Evolutionary conservation across 2,888 invertebrate species (phyloP).

Genomic region (Amphipyra berbera): DNA sequence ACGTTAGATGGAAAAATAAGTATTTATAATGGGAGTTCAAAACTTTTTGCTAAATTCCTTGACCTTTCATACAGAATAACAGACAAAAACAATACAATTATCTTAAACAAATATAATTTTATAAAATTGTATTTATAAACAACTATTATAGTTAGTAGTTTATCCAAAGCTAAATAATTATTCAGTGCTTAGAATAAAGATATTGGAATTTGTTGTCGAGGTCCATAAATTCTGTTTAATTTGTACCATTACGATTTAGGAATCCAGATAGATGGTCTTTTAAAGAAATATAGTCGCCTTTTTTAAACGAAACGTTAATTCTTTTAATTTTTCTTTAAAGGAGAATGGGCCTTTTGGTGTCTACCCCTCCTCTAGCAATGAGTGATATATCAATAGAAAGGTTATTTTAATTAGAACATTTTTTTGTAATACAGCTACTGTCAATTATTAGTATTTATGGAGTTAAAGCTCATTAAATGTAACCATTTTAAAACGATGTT

Average conservation of each 20-base stretch:
- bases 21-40: constrained; percentile 8
- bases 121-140: too few relatives aligned
- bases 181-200: background rate
- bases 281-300: background rate
- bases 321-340: too few relatives aligned
- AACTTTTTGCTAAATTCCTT: constrained; percentile 29
- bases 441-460: too few relatives aligned
- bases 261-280: background rate
- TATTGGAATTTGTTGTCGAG: background rate
- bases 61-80: constrained; percentile 30
- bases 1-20: constrained; percentile 18
- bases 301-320: background rate
- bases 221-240: constrained; percentile 6
- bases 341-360: too few relatives aligned
- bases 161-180: background rate
- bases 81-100: constrained; percentile 14
- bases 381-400: too few relatives aligned
- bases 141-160: too few relatives aligned
- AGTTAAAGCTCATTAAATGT: too few relatives aligned
- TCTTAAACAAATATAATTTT: too few relatives aligned
- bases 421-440: too few relatives aligned
- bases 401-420: too few relatives aligned
- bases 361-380: too few relatives aligned
- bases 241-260: background rate
- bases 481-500: too few relatives aligned